These are phyloP conservation scores for Cepaea hortensis DNA, from an alignment of 2,888 invertebrate species.

Conservation along the genomic window DNA sequence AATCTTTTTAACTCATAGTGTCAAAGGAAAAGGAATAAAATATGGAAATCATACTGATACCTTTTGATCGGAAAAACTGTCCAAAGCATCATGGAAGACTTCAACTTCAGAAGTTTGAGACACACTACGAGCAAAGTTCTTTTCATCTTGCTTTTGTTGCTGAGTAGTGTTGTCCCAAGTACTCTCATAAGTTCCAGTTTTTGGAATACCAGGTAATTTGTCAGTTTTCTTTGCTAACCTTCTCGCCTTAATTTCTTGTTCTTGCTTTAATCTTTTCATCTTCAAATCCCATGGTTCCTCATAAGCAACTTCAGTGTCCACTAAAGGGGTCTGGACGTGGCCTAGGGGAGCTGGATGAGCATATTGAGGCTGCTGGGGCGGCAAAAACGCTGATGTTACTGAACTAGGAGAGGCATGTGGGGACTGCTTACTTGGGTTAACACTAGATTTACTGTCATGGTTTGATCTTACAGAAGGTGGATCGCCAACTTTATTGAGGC, in stretches of 20 bases:
- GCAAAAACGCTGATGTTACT: background rate
- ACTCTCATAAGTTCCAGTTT: conserved; percentile 59
- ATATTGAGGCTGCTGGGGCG: background rate
- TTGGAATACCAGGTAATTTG: conserved; percentile 1
- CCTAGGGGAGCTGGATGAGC: background rate
- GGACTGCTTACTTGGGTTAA: background rate
- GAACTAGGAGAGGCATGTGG: background rate
- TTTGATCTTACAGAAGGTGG: background rate
- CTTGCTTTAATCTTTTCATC: conserved; percentile 40
- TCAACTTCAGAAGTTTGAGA: conserved; percentile 50
- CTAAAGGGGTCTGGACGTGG: conserved; percentile 2
- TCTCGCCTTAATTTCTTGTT: conserved; percentile 35
- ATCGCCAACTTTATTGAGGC: background rate
- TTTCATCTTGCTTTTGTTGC: conserved; percentile 67
- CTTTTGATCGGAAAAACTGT: conserved; percentile 45
- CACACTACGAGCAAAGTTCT: conserved; percentile 56
- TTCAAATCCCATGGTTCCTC: conserved; percentile 51
- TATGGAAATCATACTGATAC: conserved; percentile 4
- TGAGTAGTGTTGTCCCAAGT: conserved; percentile 68
- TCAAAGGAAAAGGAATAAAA: background rate
- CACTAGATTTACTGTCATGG: conserved; percentile 1
- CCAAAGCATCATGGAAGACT: conserved; percentile 50
- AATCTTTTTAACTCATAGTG: too few relatives aligned
- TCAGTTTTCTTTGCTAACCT: conserved; percentile 22
- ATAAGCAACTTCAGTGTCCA: conserved; percentile 24